Evolutionary conservation across 2,113 vertebrate species (phyloP), one percentile per base, ranked within the genome.

Genomic region (Athene noctua): DNA sequence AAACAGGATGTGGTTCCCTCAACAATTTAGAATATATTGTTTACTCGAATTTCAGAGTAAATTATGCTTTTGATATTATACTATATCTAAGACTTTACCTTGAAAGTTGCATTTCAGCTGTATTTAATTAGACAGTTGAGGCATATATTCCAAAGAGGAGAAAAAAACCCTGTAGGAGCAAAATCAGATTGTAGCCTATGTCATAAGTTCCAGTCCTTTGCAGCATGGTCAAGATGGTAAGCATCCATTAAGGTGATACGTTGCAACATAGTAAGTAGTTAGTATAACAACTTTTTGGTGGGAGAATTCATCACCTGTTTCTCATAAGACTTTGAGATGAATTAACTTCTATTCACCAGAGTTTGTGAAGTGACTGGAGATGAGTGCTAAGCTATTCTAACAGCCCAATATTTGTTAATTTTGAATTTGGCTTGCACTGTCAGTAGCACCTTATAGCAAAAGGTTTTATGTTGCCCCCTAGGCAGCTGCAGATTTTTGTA

Each of bases 251-350:
- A 30, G 5, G 5, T 15, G 15, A 1, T 22, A 8, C 9, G 7
- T 80, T 70, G 57, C 70, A 86, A 71, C 26, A 15, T 32, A 34
- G 30, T 66, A 62, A 36, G 22, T n/a, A 26, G 68, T 7, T 49
- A 22, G 12, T 12, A 9, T 73, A 51, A 26, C 49, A 79, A 0
- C 13, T 30, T 77, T 70, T 67, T 34, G 9, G 86, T 46, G 26
- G 3, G 26, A 51, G 54, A 73, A 78, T 74, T 73, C 11, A 4
- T 84, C 78, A 55, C 10, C 13, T 0, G 0, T 21, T 86, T 63
- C 34, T 59, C 0, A 0, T 17, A 61, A 20, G 57, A 61, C 51
- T 82, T 44, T n/a, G 51, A 38, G 61, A n/a, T 67, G 4, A 77
- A 47, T 66, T 90, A 62, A 59, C 8, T 49, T 88, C 44, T 61